A percentile compares a stretch with the other conserved stretches of the same genome.
phyloP scores from a whole-genome alignment of 2,113 vertebrate genomes.

The Copsychus sechellarum region DNA sequence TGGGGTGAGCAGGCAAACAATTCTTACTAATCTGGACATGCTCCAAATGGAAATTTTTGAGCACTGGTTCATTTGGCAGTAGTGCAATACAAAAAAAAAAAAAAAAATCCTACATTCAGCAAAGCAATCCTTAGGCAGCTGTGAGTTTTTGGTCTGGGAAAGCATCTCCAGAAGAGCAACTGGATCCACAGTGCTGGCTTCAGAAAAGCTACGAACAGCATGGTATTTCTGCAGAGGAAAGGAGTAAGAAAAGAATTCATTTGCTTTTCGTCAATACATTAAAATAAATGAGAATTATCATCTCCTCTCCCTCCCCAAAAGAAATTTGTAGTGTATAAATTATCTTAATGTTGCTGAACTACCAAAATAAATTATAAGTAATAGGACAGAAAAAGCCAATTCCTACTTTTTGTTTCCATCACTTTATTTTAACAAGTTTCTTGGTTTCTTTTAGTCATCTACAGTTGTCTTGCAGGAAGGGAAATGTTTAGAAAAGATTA shows the following conservation, averaged over 20 bases:
- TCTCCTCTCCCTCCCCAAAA: fast-evolving
- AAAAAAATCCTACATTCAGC: conserved; percentile 74
- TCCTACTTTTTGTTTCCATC: neutral
- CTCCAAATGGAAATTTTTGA: neutral
- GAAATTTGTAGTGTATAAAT: neutral
- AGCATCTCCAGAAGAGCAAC: conserved; percentile 65
- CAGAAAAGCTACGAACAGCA: conserved; percentile 74
- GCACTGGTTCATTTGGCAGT: neutral
- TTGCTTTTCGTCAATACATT: neutral
- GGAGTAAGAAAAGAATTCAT: neutral
- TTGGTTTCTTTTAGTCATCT: neutral
- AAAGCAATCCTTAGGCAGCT: conserved; percentile 87
- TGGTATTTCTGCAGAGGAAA: conserved; percentile 71
- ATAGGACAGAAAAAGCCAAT: neutral
- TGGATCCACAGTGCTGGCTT: conserved; percentile 88
- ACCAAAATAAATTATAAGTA: neutral
- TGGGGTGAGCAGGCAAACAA: neutral
- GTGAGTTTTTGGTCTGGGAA: conserved; percentile 55
- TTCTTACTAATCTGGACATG: neutral
- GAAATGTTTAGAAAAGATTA: neutral
- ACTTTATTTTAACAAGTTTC: neutral
- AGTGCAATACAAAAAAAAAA: neutral
- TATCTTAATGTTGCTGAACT: neutral
- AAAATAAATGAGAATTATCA: neutral
- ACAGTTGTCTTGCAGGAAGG: neutral